Evolutionary conservation across 2,113 vertebrate genomes (phyloP).

Genomic region (Pseudopodoces humilis): DNA sequence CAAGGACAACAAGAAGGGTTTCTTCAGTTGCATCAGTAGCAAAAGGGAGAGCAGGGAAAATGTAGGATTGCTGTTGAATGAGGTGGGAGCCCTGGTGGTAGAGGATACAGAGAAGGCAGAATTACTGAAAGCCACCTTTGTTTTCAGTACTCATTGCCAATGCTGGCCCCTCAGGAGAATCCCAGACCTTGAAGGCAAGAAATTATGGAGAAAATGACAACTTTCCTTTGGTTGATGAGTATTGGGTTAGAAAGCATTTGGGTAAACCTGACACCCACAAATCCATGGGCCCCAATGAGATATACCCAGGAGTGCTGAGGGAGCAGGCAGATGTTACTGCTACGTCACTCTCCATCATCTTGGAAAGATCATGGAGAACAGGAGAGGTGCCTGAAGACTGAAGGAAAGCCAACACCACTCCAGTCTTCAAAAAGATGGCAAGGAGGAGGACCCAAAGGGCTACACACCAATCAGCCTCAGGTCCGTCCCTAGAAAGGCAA

Average conservation of each 20-base stretch:
- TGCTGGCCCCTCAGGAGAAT: background rate
- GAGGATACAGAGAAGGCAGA: background rate
- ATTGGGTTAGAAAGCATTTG: background rate
- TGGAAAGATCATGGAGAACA: background rate
- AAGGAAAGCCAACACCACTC: background rate
- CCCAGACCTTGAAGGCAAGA: background rate
- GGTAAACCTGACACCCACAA: background rate
- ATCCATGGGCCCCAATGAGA: background rate
- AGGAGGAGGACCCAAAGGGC: background rate
- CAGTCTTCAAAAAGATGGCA: background rate
- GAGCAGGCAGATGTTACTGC: background rate
- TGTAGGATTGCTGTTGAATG: accelerated
- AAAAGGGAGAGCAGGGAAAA: background rate
- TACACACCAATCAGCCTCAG: background rate
- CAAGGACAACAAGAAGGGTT: background rate
- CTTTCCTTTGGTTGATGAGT: background rate
- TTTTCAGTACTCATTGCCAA: background rate
- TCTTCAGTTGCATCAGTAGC: background rate
- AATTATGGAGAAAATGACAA: background rate
- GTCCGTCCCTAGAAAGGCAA: background rate
- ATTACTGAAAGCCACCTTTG: background rate
- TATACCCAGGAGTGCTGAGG: background rate
- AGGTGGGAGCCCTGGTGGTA: background rate
- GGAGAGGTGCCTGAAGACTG: background rate
- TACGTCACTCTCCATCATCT: background rate